Conservation (phyloP, 2,888 invertebrate species). For the Noctua fimbriata region DNA sequence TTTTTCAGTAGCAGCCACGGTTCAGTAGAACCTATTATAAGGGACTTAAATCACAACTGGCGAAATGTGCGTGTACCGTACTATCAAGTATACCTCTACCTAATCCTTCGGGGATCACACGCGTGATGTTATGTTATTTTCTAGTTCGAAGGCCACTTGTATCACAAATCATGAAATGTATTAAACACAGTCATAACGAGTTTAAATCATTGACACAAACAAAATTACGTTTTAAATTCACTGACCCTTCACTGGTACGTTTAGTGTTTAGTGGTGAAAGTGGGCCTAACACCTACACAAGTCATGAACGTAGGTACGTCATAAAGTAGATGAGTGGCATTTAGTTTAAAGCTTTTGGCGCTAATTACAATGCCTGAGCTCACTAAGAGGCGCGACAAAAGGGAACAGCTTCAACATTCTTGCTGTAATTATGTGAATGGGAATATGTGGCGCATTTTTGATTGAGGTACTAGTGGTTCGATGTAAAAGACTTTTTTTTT, state of each 20-base stretch:
- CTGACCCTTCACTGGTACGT: not conserved
- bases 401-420: not conserved
- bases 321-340: constrained; percentile 35
- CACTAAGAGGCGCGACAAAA: not conserved
- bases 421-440: constrained; percentile 1
- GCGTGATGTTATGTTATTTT: no score
- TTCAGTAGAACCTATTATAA: no score
- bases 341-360: constrained; percentile 34
- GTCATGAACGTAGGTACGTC: not conserved
- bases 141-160: no score
- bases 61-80: no score
- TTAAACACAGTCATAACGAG: no score
- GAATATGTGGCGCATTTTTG: not conserved
- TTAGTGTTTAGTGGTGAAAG: not conserved
- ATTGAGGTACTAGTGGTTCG: not conserved
- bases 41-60: no score
- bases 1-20: no score
- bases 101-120: no score
- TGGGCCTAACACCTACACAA: not conserved
- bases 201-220: not conserved
- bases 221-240: not conserved
- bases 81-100: no score
- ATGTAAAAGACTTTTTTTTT: no score
- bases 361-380: constrained; percentile 29
- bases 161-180: no score